A percentile compares a stretch with the other conserved stretches of the same genome.
Evolutionary conservation across 2,797 vertebrate genomes (phyloP).

Genomic region (Eurystomus glaucurus): DNA sequence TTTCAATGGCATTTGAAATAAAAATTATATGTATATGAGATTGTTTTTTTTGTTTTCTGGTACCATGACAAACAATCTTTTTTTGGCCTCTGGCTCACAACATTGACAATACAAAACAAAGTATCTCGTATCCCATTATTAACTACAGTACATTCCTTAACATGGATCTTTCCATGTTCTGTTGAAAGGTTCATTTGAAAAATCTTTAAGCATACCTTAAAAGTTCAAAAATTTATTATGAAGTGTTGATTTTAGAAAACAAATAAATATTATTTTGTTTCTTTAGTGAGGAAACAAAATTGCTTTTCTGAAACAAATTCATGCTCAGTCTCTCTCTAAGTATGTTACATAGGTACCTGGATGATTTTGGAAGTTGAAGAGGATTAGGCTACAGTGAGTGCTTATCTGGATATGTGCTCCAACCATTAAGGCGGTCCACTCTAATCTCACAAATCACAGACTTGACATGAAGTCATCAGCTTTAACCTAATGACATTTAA

Average conservation of each 20-base stretch:
- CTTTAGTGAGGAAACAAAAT: background rate
- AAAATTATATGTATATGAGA: background rate
- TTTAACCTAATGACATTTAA: background rate
- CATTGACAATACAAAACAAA: background rate
- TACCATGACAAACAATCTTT: background rate
- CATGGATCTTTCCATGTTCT: background rate
- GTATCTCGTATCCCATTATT: background rate
- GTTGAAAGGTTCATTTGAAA: background rate
- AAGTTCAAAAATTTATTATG: background rate
- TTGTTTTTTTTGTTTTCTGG: background rate
- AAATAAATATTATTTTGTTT: background rate
- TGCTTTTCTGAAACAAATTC: background rate
- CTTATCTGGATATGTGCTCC: fast-evolving
- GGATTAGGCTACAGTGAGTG: background rate
- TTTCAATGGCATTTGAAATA: background rate
- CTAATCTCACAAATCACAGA: background rate
- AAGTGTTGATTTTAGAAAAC: background rate
- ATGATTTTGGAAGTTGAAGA: background rate
- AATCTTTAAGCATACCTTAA: background rate
- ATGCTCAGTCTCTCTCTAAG: background rate
- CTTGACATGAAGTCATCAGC: background rate
- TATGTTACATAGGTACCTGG: background rate
- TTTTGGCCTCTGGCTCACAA: background rate
- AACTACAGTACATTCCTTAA: background rate
- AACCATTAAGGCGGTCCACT: background rate